Base-by-base conservation (phyloP, 2,888 invertebrate genomes). In the Ophion ventricosus region DNA sequence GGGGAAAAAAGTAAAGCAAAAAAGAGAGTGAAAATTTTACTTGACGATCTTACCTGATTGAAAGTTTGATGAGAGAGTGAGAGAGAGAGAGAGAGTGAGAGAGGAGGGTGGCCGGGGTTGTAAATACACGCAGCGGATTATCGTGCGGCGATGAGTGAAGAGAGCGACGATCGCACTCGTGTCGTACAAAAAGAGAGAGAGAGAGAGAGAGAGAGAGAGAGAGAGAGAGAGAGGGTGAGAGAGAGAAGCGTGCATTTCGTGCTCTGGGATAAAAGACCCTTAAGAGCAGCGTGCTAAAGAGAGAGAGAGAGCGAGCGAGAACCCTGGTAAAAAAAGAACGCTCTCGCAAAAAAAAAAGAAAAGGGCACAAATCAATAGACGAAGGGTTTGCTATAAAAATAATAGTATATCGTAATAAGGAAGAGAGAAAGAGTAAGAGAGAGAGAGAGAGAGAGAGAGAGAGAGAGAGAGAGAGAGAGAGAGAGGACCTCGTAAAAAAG, bases 71-170 rank as follows among this genome's bases (percentile, higher is more conserved):
- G 67, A 56, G 3, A 66, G 66, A 67, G 17, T 11, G 20, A 17
- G 2, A 56, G 69, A 54, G 1, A 29, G 25, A 56, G 56, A 66
- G 29, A 2, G 29, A 29, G 29, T 0, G 29, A 17, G 49, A 3
- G 14, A 17, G 17, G 3, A 17, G 17, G 17, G 49, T 4, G 35
- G 35, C 35, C 4, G 49, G 1, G 17, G 11, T 66, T 82, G 74
- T 79, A 64, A 79, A 79, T 79, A 72, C 23, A 25, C n/a, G 20
- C 0, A 3, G 61, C 25, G 49, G 1, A 54, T 49, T 49, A 80
- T 54, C 29, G 57, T 73, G 72, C 43, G 70, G 56, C 20, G 20
- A 79, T 23, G 26, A 80, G 29, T 64, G 17, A 56, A 23, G 57
- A 64, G 54, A n/a, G 25, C 23, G 54, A 70, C 54, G 63, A 35